phyloP scores from a whole-genome alignment of 2,113 vertebrate genomes.

The Brienomyrus brachyistius region DNA sequence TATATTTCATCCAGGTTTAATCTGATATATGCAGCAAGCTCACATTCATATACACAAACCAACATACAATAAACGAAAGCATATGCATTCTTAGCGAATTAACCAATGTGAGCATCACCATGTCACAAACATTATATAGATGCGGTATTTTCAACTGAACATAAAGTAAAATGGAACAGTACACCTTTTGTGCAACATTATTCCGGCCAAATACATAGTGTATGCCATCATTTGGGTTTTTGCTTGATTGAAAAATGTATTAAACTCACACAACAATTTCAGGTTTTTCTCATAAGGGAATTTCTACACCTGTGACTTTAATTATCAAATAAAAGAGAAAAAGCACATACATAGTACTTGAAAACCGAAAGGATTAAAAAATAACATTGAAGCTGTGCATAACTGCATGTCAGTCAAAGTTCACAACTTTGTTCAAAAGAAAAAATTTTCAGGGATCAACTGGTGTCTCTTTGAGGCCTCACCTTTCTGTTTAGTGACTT shows the following conservation, averaged over 20 bases:
- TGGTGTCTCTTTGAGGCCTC: constrained; percentile 63
- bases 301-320: neutral
- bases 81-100: constrained; percentile 57
- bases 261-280: neutral
- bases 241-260: neutral
- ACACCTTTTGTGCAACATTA: neutral
- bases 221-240: neutral
- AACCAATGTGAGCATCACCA: constrained; percentile 38
- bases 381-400: neutral
- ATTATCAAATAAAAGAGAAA: neutral
- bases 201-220: neutral
- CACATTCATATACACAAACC: constrained; percentile 17
- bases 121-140: neutral
- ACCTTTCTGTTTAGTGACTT: constrained; percentile 99
- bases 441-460: constrained; percentile 49
- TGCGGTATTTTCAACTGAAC: neutral
- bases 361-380: neutral
- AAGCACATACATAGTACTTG: neutral
- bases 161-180: neutral
- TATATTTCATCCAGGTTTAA: neutral
- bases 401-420: neutral
- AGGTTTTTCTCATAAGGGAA: neutral
- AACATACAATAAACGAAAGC: constrained; percentile 46
- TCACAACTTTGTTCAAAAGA: constrained; percentile 9
- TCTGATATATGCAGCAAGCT: constrained; percentile 11